Conservation (phyloP, 2,888 invertebrate genomes). For the Sepiola atlantica region DNA sequence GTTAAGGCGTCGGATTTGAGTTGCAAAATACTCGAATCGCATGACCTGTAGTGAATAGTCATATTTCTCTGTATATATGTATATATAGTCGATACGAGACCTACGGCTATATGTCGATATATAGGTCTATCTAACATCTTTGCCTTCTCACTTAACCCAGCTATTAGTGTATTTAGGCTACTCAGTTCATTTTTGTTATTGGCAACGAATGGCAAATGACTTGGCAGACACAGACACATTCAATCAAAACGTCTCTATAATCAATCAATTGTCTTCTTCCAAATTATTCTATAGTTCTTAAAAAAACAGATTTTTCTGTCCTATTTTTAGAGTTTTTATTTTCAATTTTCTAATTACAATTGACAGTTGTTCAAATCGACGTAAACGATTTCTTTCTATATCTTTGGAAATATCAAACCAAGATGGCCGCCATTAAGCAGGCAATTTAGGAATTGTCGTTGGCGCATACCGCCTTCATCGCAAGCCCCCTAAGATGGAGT, state of each 20-base stretch:
- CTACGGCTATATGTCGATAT: no score
- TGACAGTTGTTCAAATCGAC: not conserved
- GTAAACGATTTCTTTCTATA: not conserved
- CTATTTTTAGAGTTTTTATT: not conserved
- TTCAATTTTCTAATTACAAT: conserved; percentile 32
- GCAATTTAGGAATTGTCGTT: no score
- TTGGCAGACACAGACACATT: not conserved
- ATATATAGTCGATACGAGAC: no score
- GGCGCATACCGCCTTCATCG: no score
- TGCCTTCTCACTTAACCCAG: no score
- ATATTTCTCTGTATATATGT: no score
- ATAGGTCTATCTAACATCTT: no score
- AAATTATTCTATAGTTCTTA: not conserved
- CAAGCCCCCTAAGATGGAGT: no score
- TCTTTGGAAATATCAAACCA: not conserved
- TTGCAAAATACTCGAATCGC: no score
- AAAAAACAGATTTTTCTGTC: not conserved
- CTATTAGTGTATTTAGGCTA: not conserved
- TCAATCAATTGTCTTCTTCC: not conserved
- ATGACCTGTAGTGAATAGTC: no score
- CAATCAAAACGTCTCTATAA: not conserved
- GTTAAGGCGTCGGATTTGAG: no score
- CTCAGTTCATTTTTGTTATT: not conserved
- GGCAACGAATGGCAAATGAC: not conserved
- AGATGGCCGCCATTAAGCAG: no score